Evolutionary conservation across 2,113 vertebrate species (phyloP), one percentile per base, ranked within the genome.

Genomic region (Hyperoodon ampullatus): DNA sequence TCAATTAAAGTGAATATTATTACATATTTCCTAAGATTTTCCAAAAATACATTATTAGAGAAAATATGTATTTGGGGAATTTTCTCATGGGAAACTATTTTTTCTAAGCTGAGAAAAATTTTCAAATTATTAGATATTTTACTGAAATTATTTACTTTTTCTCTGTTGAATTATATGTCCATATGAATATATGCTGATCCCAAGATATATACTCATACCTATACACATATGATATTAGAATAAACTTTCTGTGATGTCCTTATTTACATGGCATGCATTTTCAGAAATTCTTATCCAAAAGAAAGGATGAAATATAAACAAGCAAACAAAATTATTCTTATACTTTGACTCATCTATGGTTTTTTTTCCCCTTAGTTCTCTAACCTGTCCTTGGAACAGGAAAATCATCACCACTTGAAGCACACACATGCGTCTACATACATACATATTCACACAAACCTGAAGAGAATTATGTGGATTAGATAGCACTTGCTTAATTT

Each of bases 81-180:
- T 94, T 96, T 85, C 71, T 42, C 11, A 53, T 4, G 23, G 33
- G 5, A 96, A 24, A 1, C 85, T 90, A 44, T 50, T 75, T 12
- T 81, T 39, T 53, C 19, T 50, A 71, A 96, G 42, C 0, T 78
- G 47, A 26, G 78, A 94, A 14, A 92, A 90, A 95, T 14, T 44
- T 44, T 81, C 21, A 89, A 82, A 28, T 86, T 77, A 88, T 66
- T 60, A 66, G 14, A 35, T 93, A 82, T 50, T 72, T 96, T 88
- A 35, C 7, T 50, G 47, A 97, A 89, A 78, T 70, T 24, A 11
- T 42, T 63, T 80, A 63, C 63, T 28, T 42, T 95, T 94, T 21
- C 44, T 80, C 11, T 53, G 35, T 61, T 12, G 55, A 78, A 87
- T 90, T 61, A 90, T 39, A 35, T 61, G 8, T 42, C 21, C 7